Evolutionary conservation across 2,888 invertebrate genomes (phyloP).

Genomic region (Phasia obesa): DNA sequence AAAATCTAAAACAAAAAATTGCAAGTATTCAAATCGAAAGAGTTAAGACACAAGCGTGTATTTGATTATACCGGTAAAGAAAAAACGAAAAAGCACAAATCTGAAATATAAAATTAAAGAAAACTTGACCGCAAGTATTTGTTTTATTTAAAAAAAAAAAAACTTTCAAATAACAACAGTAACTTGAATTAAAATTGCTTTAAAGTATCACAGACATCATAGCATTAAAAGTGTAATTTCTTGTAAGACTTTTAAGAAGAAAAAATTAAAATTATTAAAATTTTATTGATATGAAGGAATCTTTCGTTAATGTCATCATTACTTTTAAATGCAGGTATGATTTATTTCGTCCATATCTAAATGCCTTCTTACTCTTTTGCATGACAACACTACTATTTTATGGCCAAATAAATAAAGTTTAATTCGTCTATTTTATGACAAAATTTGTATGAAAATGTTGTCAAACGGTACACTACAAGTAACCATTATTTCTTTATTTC

Average conservation of each 20-base stretch:
- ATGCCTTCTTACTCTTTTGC: too few species aligned
- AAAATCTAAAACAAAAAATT: constrained; percentile 30
- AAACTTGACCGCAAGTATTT: constrained; percentile 68
- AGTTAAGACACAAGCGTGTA: constrained; percentile 66
- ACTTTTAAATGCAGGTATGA: too few species aligned
- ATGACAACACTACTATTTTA: too few species aligned
- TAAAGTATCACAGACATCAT: background rate
- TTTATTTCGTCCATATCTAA: too few species aligned
- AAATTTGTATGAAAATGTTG: too few species aligned
- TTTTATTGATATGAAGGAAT: too few species aligned
- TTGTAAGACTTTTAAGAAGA: background rate
- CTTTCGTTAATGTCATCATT: too few species aligned
- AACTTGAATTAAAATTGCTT: constrained; percentile 33
- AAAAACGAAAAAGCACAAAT: constrained; percentile 5
- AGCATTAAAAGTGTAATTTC: background rate
- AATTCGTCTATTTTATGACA: too few species aligned
- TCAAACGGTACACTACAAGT: too few species aligned
- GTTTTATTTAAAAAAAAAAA: constrained; percentile 13
- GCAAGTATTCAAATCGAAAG: constrained; percentile 64
- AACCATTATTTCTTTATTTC: too few species aligned
- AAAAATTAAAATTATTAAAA: too few species aligned
- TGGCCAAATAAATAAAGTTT: too few species aligned
- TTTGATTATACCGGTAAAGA: constrained; percentile 63
- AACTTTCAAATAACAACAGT: constrained; percentile 22
- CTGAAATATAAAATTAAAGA: constrained; percentile 57